Evolutionary conservation across 2,888 invertebrate genomes (phyloP), one percentile per base, ranked within the genome.

Genomic region (Hemicrepidius hirtus): DNA sequence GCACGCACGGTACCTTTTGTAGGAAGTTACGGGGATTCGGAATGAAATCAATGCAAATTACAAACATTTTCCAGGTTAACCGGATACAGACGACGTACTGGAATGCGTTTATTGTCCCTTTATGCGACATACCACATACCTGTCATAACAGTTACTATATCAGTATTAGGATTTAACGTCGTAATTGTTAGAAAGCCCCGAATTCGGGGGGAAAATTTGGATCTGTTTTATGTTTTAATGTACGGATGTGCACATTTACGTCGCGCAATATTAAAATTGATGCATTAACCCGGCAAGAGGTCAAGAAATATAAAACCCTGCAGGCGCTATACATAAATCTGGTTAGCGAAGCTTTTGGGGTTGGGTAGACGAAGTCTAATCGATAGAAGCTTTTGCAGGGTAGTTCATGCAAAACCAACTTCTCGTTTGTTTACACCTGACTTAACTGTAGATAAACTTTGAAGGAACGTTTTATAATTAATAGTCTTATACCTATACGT

Each of bases 371-470:
- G n/a, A 57, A 35, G 63, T 64, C 64, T 65, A 67, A 74, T 68
- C 68, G 74, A 70, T 74, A 71, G 32, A 46, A 63, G 65, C 68
- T 71, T n/a, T 72, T 73, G 41, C 70, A 59, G 73, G 73, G 62
- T 55, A 63, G 50, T 71, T 64, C 69, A 71, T 74, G 74, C 70
- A 70, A 71, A 68, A 67, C 68, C 68, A 63, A 74, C 67, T 59
- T 62, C 50, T 68, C 68, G 20, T 46, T 74, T 74, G 70, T 71
- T 74, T 74, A 74, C 74, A 74, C 71, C 59, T 68, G 63, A 46
- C 37, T 71, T 74, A 59, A 20, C 55, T 16, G 7, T 2, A 35
- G 64, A 60, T 62, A 40, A 37, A 20, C n/a, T 37, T 40, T 16
- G 59, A 40, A 59, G 13, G 40, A 13, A 13, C 4, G 40, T 40